Evolutionary conservation across 2,797 vertebrate genomes (phyloP).

Genomic region (Phyllotis vaccarum): DNA sequence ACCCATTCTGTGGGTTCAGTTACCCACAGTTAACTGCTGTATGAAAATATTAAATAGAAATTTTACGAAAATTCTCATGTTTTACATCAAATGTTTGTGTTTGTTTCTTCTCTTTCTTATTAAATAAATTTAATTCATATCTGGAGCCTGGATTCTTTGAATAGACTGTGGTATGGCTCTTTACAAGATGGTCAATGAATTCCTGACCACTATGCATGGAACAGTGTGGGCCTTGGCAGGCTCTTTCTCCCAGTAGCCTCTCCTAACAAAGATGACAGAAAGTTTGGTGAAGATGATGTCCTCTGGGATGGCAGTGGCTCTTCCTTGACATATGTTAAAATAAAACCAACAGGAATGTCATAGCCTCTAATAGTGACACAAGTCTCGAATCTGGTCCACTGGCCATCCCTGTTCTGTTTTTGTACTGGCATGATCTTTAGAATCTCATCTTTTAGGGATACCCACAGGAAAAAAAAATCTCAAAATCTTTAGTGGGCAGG

Average conservation of each 20-base stretch:
- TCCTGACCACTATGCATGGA: not conserved
- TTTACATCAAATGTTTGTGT: not conserved
- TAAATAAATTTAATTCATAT: not conserved
- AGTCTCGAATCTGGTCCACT: not conserved
- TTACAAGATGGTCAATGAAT: not conserved
- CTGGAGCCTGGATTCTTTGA: not conserved
- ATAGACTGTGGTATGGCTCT: not conserved
- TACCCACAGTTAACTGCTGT: not conserved
- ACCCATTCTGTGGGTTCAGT: not conserved
- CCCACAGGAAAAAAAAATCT: not conserved
- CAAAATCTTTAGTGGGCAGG: not conserved
- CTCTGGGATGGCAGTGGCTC: not conserved
- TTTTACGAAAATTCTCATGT: not conserved
- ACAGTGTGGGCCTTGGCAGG: not conserved
- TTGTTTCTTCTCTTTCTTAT: not conserved
- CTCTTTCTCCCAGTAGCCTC: not conserved
- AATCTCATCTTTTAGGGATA: not conserved
- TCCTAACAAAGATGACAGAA: not conserved
- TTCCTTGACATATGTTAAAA: not conserved
- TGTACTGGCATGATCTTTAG: not conserved
- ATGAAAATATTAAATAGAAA: not conserved
- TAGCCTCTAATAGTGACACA: not conserved
- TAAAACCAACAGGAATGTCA: too few species aligned
- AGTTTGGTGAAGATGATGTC: accelerated
- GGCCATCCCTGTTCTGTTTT: not conserved